phyloP scores from a whole-genome alignment of 2,113 vertebrate species.

The Gobius niger region DNA sequence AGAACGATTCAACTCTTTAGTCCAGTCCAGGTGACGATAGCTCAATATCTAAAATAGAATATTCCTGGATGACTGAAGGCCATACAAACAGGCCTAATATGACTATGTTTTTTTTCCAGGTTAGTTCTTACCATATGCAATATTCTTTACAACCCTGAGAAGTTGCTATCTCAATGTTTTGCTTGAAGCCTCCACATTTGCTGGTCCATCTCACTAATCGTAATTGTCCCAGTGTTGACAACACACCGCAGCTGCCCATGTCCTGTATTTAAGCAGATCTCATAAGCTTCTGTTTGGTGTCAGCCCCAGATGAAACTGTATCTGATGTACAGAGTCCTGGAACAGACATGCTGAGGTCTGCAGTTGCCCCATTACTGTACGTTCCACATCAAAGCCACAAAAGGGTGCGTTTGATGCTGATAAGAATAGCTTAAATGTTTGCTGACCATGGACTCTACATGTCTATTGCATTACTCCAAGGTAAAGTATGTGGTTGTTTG shows the following conservation, averaged over 20 bases:
- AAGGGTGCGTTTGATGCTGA: neutral
- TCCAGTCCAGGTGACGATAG: too few species aligned
- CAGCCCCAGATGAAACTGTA: conserved; percentile 22
- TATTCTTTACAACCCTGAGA: too few species aligned
- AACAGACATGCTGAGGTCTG: conserved; percentile 47
- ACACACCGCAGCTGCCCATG: conserved; percentile 45
- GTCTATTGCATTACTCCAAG: conserved; percentile 51
- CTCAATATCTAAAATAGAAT: too few species aligned
- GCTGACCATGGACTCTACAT: conserved; percentile 32
- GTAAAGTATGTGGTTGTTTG: conserved; percentile 51
- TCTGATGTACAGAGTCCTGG: conserved; percentile 32
- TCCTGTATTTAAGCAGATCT: conserved; percentile 48
- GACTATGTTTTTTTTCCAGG: too few species aligned
- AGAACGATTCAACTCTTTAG: too few species aligned
- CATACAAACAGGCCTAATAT: too few species aligned
- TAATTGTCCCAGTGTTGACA: conserved; percentile 10
- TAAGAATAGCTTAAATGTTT: conserved; percentile 33
- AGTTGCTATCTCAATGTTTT: neutral
- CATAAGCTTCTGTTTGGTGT: conserved; percentile 36
- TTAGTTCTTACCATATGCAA: too few species aligned
- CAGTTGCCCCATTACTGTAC: conserved; percentile 22
- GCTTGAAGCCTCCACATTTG: conserved; percentile 4
- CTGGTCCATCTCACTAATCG: conserved; percentile 39
- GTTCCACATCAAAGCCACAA: conserved; percentile 3
- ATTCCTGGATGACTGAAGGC: too few species aligned